Evolutionary conservation across 2,888 invertebrate species (phyloP).

Genomic region (Pterobdella sp.): DNA sequence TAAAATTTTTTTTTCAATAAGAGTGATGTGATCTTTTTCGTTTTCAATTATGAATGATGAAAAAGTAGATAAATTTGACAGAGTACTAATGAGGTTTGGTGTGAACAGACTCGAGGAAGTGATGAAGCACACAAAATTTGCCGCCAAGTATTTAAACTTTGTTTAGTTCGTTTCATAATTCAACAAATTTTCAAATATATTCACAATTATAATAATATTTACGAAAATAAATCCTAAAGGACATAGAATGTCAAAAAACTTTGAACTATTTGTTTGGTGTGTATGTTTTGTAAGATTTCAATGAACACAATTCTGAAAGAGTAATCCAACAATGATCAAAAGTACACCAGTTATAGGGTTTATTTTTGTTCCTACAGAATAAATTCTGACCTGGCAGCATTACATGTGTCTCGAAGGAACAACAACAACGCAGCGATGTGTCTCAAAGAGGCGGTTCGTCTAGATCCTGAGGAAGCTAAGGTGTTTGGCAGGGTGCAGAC

Average conservation of each 20-base stretch:
- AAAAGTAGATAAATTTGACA: no score
- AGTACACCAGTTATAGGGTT: no score
- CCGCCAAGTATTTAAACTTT: neutral
- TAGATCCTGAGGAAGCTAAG: neutral
- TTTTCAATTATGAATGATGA: constrained; percentile 33
- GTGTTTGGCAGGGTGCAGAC: neutral
- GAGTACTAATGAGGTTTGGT: neutral
- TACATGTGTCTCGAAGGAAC: neutral
- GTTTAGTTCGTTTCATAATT: no score
- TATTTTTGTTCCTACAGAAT: neutral
- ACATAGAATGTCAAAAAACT: no score
- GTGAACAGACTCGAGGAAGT: neutral
- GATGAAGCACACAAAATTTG: neutral
- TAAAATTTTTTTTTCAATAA: neutral
- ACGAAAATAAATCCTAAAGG: no score
- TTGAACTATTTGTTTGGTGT: no score
- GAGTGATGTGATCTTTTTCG: neutral
- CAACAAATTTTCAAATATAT: no score
- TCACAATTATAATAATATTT: no score
- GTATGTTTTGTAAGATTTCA: no score
- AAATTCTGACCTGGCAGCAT: neutral
- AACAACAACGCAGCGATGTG: neutral
- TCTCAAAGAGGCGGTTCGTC: neutral
- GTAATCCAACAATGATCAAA: no score
- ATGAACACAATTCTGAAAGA: no score